Conservation (phyloP, 30 jellyfish, hydroid and myxozoan species). For the Rhopilema esculentum region DNA sequence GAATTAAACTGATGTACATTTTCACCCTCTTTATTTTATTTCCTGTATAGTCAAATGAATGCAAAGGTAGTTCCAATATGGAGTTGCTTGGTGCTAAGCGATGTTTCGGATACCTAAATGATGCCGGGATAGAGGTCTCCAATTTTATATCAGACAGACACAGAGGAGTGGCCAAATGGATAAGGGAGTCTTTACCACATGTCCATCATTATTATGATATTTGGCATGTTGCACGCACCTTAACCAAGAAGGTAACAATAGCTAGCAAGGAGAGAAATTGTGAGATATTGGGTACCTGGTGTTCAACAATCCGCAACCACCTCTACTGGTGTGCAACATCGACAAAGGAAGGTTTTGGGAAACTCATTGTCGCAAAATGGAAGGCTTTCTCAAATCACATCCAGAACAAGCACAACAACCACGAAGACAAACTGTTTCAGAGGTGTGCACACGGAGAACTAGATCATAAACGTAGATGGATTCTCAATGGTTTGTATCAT, state of each 20-base stretch:
- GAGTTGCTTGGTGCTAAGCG: slow-evolving; percentile 38
- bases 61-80: slow-evolving; percentile 10
- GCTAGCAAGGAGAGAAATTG: not conserved
- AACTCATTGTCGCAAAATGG: slow-evolving; percentile 12
- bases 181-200: not conserved
- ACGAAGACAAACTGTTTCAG: not conserved
- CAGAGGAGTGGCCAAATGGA: slow-evolving; percentile 31
- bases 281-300: slow-evolving; percentile 13
- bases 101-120: slow-evolving; percentile 18
- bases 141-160: slow-evolving; percentile 32
- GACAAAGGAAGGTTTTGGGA: slow-evolving; percentile 13
- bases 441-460: not conserved
- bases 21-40: not conserved
- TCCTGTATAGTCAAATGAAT: slow-evolving; percentile 11
- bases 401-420: not conserved
- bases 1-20: not conserved
- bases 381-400: not conserved
- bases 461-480: not conserved
- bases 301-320: slow-evolving; percentile 1
- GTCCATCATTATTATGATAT: slow-evolving; percentile 32
- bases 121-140: slow-evolving; percentile 11
- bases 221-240: slow-evolving; percentile 51
- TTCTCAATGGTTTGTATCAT: not conserved
- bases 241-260: slow-evolving; percentile 21
- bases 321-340: slow-evolving; percentile 17